Evolutionary conservation across 2,888 invertebrate species (phyloP).

Genomic region (Acholoe squamosa): DNA sequence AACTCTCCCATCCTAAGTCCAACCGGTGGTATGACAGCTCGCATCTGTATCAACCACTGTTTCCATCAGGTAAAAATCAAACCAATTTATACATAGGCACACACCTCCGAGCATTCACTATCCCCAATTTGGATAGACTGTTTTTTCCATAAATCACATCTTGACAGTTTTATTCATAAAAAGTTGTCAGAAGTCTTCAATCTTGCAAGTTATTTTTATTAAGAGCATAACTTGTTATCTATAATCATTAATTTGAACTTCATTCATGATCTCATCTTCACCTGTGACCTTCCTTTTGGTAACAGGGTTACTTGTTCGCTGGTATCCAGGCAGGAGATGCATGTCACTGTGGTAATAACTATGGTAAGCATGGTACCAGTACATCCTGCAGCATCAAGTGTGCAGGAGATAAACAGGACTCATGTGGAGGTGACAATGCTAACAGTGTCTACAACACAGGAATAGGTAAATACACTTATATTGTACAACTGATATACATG

Average conservation of each 20-base stretch:
- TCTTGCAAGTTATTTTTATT: no score
- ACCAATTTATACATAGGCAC: no score
- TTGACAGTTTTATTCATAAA: no score
- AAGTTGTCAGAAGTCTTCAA: no score
- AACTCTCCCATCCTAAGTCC: conserved; percentile 25
- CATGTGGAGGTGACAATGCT: conserved; percentile 23
- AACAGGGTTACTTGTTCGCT: conserved; percentile 58
- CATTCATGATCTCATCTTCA: no score
- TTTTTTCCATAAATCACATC: no score
- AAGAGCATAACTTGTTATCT: no score
- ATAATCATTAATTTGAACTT: no score
- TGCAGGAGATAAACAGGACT: not conserved
- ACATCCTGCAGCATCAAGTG: not conserved
- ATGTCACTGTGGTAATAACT: conserved; percentile 50
- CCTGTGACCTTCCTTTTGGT: not conserved
- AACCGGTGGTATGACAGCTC: conserved; percentile 48
- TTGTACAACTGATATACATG: no score
- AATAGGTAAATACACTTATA: conserved; percentile 31
- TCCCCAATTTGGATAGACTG: no score
- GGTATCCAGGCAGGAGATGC: conserved; percentile 25
- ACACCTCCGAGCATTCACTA: no score
- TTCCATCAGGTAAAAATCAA: conserved; percentile 23
- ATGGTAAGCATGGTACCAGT: conserved; percentile 52
- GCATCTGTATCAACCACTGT: conserved; percentile 61
- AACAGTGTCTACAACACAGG: conserved; percentile 54